These are phyloP conservation scores for Corticium candelabrum DNA, from an alignment of 37 sponge, comb jelly and placozoan species.

Conservation along the genomic window DNA sequence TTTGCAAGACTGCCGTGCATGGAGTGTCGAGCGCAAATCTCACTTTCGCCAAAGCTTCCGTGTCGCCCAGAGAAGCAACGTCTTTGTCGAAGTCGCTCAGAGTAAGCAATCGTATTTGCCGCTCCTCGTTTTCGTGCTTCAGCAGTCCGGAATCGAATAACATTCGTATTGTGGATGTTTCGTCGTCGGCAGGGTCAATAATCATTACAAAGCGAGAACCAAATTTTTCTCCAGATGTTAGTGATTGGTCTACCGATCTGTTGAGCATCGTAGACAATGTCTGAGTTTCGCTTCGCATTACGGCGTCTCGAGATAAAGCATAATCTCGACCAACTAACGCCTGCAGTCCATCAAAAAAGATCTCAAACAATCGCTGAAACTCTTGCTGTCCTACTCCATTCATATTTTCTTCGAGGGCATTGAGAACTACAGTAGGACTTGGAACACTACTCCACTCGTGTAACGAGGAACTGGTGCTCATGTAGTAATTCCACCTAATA, in stretches of 20 bases:
- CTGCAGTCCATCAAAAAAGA: neutral
- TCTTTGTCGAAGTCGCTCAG: neutral
- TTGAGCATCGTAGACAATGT: neutral
- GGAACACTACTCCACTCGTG: neutral
- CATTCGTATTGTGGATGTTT: neutral
- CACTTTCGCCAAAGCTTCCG: neutral
- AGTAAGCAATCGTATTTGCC: neutral
- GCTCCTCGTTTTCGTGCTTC: neutral
- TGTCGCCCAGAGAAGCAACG: neutral
- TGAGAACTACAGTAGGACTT: neutral
- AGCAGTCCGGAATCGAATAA: neutral
- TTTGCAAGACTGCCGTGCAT: neutral
- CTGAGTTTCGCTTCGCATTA: neutral
- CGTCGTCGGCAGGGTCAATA: constrained; percentile 7
- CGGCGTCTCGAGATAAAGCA: neutral
- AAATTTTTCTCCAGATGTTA: neutral
- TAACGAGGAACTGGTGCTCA: no score
- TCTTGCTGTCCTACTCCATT: neutral
- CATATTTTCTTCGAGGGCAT: constrained; percentile 2
- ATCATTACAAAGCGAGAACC: neutral
- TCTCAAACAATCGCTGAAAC: neutral
- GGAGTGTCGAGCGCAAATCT: neutral
- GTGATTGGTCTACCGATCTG: neutral
- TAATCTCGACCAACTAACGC: neutral
- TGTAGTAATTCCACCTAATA: neutral